Evolutionary conservation across 1,140 invertebrate genomes (phyloP).

Genomic region (Sweltsa coloradensis): DNA sequence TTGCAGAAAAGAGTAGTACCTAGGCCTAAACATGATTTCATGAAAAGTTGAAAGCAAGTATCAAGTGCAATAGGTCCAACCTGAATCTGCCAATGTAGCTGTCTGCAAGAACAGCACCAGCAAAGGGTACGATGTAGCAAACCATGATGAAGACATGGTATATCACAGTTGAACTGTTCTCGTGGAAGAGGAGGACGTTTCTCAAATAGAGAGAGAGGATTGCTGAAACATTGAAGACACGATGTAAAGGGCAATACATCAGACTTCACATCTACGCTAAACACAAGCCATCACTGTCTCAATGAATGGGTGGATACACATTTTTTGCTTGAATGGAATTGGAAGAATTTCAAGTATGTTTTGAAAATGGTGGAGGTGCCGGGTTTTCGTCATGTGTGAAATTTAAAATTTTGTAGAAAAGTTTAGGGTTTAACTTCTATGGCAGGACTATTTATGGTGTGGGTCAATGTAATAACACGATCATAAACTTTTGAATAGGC

Average conservation of each 20-base stretch:
- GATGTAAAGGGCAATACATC: not conserved
- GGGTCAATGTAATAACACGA: too few species aligned
- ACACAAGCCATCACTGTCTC: too few species aligned
- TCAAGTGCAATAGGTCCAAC: constrained; percentile 22
- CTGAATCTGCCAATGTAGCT: constrained; percentile 74
- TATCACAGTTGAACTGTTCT: constrained; percentile 57
- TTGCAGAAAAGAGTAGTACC: not conserved
- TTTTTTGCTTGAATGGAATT: too few species aligned
- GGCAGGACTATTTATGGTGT: too few species aligned
- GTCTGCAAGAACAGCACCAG: constrained; percentile 82
- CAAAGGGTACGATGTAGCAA: constrained; percentile 73
- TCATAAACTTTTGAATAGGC: too few species aligned
- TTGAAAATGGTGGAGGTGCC: not conserved
- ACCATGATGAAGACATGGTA: constrained; percentile 73
- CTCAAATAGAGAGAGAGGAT: constrained; percentile 69
- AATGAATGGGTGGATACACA: too few species aligned
- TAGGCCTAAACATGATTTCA: not conserved
- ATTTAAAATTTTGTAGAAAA: constrained; percentile 1
- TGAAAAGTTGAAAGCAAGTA: not conserved
- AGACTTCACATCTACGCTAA: too few species aligned
- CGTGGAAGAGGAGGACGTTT: constrained; percentile 47
- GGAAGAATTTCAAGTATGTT: not conserved
- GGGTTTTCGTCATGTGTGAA: not conserved
- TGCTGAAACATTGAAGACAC: constrained; percentile 41
- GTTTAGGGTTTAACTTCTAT: too few species aligned